These are phyloP conservation scores for Phrynosoma platyrhinos DNA, from an alignment of 2,113 vertebrate genomes.

Conservation along the genomic window DNA sequence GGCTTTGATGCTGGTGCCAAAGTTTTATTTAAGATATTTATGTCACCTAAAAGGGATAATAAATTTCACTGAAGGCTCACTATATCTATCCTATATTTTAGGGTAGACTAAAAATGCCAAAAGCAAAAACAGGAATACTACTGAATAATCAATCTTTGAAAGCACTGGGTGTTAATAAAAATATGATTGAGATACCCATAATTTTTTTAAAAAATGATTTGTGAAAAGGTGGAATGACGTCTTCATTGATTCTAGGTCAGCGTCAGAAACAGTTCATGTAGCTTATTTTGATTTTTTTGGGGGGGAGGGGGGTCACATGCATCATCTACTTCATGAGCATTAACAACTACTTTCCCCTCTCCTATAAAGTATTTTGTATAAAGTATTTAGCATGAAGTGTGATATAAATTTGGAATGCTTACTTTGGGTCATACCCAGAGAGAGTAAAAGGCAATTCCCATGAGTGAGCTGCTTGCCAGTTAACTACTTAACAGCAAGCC, in stretches of 20 bases:
- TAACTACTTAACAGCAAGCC: slow-evolving; percentile 32
- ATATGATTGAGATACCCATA: slow-evolving; percentile 69
- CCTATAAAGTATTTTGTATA: slow-evolving; percentile 30
- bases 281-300: slow-evolving; percentile 24
- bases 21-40: slow-evolving; percentile 82
- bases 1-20: slow-evolving; percentile 75
- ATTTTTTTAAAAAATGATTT: slow-evolving; percentile 69
- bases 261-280: slow-evolving; percentile 14
- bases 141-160: slow-evolving; percentile 75
- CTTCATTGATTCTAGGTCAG: slow-evolving; percentile 39
- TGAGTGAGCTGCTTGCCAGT: slow-evolving; percentile 36
- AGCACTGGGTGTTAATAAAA: slow-evolving; percentile 66
- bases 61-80: slow-evolving; percentile 78
- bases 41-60: slow-evolving; percentile 77
- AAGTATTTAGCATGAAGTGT: slow-evolving; percentile 27
- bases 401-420: slow-evolving; percentile 45
- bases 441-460: slow-evolving; percentile 43
- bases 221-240: slow-evolving; percentile 48
- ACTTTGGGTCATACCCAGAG: slow-evolving; percentile 42
- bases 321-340: slow-evolving; percentile 43
- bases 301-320: not conserved
- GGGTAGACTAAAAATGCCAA: slow-evolving; percentile 68
- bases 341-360: not conserved
- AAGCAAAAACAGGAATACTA: slow-evolving; percentile 71
- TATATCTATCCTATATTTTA: too few species aligned